phyloP scores from a whole-genome alignment of 2,113 vertebrate species.

The Boulengeromyrus knoepffleri region DNA sequence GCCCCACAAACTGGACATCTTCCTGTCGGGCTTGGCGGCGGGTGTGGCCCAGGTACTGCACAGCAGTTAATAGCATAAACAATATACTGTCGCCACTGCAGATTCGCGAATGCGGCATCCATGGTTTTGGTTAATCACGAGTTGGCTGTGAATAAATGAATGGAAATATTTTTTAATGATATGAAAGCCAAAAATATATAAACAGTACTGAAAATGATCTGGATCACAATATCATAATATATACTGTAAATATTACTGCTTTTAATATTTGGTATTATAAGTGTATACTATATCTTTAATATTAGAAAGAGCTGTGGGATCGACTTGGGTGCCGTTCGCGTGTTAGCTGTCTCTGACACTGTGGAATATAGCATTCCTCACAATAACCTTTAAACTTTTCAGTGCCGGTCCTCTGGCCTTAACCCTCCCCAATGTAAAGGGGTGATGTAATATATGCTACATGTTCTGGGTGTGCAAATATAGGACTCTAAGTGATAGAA shows the following conservation, averaged over 20 bases:
- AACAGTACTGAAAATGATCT: neutral
- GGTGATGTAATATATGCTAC: neutral
- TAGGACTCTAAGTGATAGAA: neutral
- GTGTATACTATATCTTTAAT: neutral
- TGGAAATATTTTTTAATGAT: neutral
- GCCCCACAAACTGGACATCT: conserved; percentile 58
- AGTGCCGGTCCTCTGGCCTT: neutral
- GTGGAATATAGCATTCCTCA: neutral
- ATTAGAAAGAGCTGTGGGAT: neutral
- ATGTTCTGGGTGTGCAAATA: neutral
- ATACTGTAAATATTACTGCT: neutral
- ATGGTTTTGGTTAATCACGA: neutral
- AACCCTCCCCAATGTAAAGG: neutral
- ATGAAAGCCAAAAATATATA: neutral
- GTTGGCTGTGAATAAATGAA: neutral
- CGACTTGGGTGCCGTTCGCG: neutral
- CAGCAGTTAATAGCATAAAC: neutral
- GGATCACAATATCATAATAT: neutral
- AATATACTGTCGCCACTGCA: neutral
- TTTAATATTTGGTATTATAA: neutral
- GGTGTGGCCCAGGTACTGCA: conserved; percentile 64
- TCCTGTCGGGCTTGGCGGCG: conserved; percentile 59
- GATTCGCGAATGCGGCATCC: neutral
- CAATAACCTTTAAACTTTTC: neutral
- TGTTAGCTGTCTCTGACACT: neutral